Base-by-base conservation (phyloP, 2,888 invertebrate species). In the Stictocephala bisonia region DNA sequence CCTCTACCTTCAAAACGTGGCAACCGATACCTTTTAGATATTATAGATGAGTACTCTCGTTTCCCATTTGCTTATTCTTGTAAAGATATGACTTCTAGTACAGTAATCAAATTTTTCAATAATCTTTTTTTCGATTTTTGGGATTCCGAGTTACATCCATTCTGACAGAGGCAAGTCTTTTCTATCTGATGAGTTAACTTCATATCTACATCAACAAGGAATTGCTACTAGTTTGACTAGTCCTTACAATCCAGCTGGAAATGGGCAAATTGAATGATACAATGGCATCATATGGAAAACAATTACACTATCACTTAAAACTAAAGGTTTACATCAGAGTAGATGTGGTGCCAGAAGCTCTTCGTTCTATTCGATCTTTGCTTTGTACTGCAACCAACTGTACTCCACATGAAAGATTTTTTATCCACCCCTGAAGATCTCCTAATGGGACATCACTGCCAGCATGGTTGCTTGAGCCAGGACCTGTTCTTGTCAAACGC, bases 211-310 rank as follows among this genome's bases (percentile, higher is more conserved):
- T 29, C 29, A 51, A 56, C 48, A 71, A 48, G 73, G 74, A 51
- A 64, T 77, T n/a, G 78, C 75, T 13, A 74, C 77, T 2, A 76
- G 78, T 67, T 24, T 66, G 40, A 58, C 71, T 7, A 75, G 73
- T 20, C 71, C 76, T 15, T 77, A 78, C 64, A 76, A 76, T 70
- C 71, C 74, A 51, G 22, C 26, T 56, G 68, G 73, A n/a, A 77
- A 78, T 73, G 74, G 76, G 9, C 72, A 70, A 44, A 66, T 76
- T 22, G 77, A 75, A 60, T n/a, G 76, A 15, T 71, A 74, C n/a
- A 77, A 77, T 60, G 74, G 74, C 18, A 77, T 72, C 15, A 75
- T 76, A 13, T 78, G 77, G 76, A 77, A 72, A 73, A 74, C 78
- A 3, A 71, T 78, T 22, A 50, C 72, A 40, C 72, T 79, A 20